These are phyloP conservation scores for Pitangus sulphuratus DNA, from an alignment of 2,797 vertebrate genomes.

Conservation along the genomic window DNA sequence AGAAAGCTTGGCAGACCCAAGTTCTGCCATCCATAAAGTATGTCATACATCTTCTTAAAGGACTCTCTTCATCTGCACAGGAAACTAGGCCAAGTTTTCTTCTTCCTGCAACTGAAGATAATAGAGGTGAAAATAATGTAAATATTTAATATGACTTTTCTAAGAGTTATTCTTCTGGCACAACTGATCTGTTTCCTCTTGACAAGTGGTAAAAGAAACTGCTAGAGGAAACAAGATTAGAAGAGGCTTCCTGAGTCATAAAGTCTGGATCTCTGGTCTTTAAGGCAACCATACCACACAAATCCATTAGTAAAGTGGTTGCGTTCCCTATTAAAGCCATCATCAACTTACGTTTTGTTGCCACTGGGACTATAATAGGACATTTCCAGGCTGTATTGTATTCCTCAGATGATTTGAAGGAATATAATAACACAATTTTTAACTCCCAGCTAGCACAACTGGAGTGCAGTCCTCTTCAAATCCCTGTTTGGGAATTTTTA, in stretches of 20 bases:
- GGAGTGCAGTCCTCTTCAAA: not conserved
- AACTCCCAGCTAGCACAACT: not conserved
- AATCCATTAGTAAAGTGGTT: not conserved
- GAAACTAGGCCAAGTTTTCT: conserved; percentile 36
- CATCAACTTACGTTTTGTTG: not conserved
- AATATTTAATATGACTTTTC: conserved; percentile 20
- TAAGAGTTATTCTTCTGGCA: not conserved
- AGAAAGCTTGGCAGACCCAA: too few species aligned
- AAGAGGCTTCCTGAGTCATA: not conserved
- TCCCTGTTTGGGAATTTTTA: not conserved
- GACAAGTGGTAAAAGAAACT: not conserved
- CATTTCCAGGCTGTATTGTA: not conserved
- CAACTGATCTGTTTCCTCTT: not conserved
- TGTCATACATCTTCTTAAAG: not conserved
- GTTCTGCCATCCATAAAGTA: not conserved
- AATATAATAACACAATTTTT: not conserved
- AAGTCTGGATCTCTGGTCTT: not conserved
- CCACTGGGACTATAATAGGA: not conserved
- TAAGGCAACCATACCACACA: not conserved
- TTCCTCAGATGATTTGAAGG: not conserved
- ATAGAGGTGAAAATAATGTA: conserved; percentile 2
- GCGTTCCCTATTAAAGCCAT: not conserved
- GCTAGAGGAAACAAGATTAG: not conserved
- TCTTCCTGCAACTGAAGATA: not conserved
- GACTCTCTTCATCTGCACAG: not conserved